phyloP scores from a whole-genome alignment of 2,888 invertebrate species.

The Chelonus formosanus region DNA sequence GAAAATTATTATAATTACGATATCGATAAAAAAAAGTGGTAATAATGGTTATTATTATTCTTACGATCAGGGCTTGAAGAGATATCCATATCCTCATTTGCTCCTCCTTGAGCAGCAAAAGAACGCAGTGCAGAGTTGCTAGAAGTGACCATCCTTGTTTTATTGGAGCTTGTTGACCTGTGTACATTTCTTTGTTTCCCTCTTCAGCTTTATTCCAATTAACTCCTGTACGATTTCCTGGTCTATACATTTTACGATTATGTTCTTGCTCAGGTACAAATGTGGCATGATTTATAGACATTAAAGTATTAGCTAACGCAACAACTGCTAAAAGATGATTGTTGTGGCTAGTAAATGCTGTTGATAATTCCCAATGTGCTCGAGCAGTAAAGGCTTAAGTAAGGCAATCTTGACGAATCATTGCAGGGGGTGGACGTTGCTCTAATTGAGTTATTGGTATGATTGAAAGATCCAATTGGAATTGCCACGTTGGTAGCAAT shows the following conservation, averaged over 20 bases:
- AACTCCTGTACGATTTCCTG: conserved; percentile 71
- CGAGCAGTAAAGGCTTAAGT: conserved; percentile 85
- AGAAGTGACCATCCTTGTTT: conserved; percentile 97
- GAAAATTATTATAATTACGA: too few relatives aligned
- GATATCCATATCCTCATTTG: too few relatives aligned
- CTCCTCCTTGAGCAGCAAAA: conserved; percentile 77
- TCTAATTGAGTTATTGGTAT: conserved; percentile 63
- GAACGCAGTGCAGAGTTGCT: conserved; percentile 94
- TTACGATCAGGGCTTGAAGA: too few relatives aligned
- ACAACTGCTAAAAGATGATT: conserved; percentile 95
- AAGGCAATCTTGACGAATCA: conserved; percentile 78
- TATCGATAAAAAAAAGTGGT: too few relatives aligned
- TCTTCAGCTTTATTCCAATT: conserved; percentile 80
- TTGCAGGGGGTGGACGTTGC: conserved; percentile 74
- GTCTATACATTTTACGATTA: conserved; percentile 78
- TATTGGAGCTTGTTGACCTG: conserved; percentile 89
- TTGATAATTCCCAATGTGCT: conserved; percentile 96
- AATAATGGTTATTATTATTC: too few relatives aligned
- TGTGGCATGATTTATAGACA: conserved; percentile 97
- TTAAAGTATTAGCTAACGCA: conserved; percentile 93
- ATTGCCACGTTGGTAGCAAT: conserved; percentile 88
- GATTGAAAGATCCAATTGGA: conserved; percentile 64
- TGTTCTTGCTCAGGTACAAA: conserved; percentile 90
- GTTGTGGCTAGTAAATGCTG: conserved; percentile 94
- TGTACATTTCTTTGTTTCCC: conserved; percentile 83